A percentile compares a stretch with the other conserved stretches of the same genome.
Conservation (phyloP, 2,888 invertebrate genomes). For the Pachymerium ferrugineum region DNA sequence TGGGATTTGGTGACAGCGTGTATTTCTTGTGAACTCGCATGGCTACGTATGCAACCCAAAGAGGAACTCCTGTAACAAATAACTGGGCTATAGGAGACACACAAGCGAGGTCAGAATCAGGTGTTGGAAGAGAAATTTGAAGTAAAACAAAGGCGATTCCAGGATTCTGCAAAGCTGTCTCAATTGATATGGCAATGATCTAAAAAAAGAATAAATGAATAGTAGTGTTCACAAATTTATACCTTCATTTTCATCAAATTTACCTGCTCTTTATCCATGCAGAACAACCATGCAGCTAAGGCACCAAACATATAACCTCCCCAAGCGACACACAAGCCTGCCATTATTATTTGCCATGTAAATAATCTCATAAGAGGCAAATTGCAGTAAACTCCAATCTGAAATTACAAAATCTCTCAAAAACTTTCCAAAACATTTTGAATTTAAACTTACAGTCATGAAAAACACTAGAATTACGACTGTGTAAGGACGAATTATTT, state of each 20-base stretch:
- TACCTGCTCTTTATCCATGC: slow-evolving; percentile 34
- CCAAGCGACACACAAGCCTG: slow-evolving; percentile 49
- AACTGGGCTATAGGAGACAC: slow-evolving; percentile 39
- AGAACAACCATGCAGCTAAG: slow-evolving; percentile 41
- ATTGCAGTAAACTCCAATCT: slow-evolving; percentile 49
- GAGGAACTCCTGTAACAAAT: slow-evolving; percentile 38
- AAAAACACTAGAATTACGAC: slow-evolving; percentile 49
- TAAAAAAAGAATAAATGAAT: slow-evolving; percentile 28
- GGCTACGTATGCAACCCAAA: not conserved
- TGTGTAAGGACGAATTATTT: slow-evolving; percentile 47
- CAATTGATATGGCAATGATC: slow-evolving; percentile 45
- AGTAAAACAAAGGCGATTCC: slow-evolving; percentile 50
- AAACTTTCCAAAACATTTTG: slow-evolving; percentile 35
- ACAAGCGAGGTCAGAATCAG: slow-evolving; percentile 44
- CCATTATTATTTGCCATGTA: slow-evolving; percentile 44
- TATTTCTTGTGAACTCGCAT: not conserved
- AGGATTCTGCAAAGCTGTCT: slow-evolving; percentile 48
- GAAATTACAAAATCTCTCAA: slow-evolving; percentile 29
- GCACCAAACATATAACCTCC: slow-evolving; percentile 49
- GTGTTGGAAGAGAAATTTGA: slow-evolving; percentile 45
- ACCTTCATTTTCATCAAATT: not conserved
- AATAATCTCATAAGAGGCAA: slow-evolving; percentile 49
- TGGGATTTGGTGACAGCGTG: not conserved
- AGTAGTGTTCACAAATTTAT: not conserved
- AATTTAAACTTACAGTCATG: slow-evolving; percentile 46